phyloP scores from a whole-genome alignment of 1,140 invertebrate genomes.

The Drosophila suzukii region DNA sequence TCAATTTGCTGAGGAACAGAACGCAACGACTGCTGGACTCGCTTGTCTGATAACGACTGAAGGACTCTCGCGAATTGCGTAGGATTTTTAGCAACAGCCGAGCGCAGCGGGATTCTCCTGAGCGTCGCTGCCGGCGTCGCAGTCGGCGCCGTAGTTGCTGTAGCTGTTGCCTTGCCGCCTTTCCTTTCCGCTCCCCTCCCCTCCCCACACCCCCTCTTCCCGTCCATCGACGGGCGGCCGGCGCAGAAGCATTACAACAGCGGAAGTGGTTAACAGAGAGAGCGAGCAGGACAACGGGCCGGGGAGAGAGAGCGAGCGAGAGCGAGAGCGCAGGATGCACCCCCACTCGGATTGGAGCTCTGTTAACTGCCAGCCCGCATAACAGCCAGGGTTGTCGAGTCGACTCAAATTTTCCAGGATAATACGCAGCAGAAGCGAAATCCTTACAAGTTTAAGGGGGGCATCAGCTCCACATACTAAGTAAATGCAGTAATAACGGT shows the following conservation, averaged over 20 bases:
- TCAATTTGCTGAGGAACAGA: slow-evolving; percentile 74
- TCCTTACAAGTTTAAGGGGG: slow-evolving; percentile 2
- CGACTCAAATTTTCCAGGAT: background rate
- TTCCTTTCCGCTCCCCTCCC: slow-evolving; percentile 13
- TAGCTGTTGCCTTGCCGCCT: slow-evolving; percentile 11
- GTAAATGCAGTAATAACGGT: background rate
- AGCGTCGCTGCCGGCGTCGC: slow-evolving; percentile 41
- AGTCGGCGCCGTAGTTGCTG: slow-evolving; percentile 18
- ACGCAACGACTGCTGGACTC: slow-evolving; percentile 84
- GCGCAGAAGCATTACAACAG: slow-evolving; percentile 80
- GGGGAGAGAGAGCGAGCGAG: background rate
- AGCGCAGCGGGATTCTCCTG: slow-evolving; percentile 52
- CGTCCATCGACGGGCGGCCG: slow-evolving; percentile 27
- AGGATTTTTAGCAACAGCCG: slow-evolving; percentile 78
- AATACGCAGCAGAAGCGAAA: background rate
- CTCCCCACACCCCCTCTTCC: slow-evolving; percentile 1
- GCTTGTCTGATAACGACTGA: slow-evolving; percentile 84
- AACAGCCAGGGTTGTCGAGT: slow-evolving; percentile 35
- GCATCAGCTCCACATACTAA: background rate
- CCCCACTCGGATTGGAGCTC: slow-evolving; percentile 28
- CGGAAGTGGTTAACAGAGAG: slow-evolving; percentile 63
- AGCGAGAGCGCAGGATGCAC: slow-evolving; percentile 33
- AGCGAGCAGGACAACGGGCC: slow-evolving; percentile 17
- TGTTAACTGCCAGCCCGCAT: slow-evolving; percentile 36
- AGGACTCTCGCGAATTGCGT: slow-evolving; percentile 82